These are phyloP conservation scores for Corvus moneduloides DNA, from an alignment of 2,113 vertebrate genomes.

Conservation along the genomic window DNA sequence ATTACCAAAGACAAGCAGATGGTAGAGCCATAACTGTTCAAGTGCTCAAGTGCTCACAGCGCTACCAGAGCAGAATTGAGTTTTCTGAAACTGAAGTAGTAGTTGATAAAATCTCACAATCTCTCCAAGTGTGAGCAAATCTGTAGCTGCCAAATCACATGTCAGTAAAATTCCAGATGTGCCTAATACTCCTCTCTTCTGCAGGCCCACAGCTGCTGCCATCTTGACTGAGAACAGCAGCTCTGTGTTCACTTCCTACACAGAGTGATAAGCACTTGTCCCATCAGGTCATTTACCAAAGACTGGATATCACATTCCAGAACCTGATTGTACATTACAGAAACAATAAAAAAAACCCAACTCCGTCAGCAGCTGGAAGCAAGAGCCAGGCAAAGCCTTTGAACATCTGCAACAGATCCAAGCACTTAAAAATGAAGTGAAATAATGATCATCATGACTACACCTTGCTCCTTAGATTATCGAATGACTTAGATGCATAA, in stretches of 20 bases:
- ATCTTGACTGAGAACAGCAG: neutral
- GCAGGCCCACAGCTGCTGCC: neutral
- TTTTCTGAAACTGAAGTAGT: neutral
- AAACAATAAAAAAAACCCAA: neutral
- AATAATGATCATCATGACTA: neutral
- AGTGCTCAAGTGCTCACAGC: neutral
- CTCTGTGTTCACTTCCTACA: neutral
- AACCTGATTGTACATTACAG: neutral
- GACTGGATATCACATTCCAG: neutral
- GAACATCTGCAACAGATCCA: neutral
- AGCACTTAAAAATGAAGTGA: neutral
- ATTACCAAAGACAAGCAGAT: neutral
- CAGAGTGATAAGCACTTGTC: neutral
- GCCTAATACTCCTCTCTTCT: neutral
- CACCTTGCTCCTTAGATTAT: neutral
- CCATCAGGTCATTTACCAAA: neutral
- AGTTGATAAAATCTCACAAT: neutral
- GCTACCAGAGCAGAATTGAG: neutral
- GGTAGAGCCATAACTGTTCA: neutral
- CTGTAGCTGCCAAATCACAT: neutral
- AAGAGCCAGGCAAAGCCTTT: neutral
- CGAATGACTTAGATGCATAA: neutral
- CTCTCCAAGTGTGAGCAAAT: neutral
- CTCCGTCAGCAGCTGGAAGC: neutral
- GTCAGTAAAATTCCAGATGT: neutral